Evolutionary conservation across 2,797 vertebrate genomes (phyloP).

Genomic region (Otolemur crassicaudatus): DNA sequence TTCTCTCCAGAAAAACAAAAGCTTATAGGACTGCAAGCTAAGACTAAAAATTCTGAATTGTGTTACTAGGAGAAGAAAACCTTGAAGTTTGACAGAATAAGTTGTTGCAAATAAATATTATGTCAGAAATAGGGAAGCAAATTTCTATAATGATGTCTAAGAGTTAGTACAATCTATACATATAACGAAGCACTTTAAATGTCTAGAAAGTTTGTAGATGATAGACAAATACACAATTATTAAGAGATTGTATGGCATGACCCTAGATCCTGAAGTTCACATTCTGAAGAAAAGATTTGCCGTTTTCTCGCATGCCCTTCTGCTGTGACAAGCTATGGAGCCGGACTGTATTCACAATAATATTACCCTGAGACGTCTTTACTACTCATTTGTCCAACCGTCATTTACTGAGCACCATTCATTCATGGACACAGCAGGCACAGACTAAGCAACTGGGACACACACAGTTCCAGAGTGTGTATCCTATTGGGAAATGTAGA

Average conservation of each 20-base stretch:
- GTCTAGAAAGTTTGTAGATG: not conserved
- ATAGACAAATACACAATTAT: not conserved
- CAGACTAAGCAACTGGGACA: not conserved
- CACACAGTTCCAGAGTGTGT: not conserved
- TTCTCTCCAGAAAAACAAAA: conserved; percentile 19
- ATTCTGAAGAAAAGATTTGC: not conserved
- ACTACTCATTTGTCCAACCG: not conserved
- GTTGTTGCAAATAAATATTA: not conserved
- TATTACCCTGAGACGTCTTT: not conserved
- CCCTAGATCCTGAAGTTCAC: not conserved
- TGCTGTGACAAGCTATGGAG: not conserved
- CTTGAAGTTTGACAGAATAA: not conserved
- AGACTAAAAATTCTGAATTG: not conserved
- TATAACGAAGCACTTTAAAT: not conserved
- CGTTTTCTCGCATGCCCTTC: not conserved
- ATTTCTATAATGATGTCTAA: not conserved
- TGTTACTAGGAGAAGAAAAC: not conserved
- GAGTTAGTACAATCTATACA: not conserved
- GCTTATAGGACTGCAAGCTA: not conserved
- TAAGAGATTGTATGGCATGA: not conserved
- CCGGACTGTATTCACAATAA: not conserved
- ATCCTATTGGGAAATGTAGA: not conserved
- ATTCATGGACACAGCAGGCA: not conserved
- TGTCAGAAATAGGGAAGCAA: not conserved
- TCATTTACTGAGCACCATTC: not conserved